Percentiles rank a stretch among this genome's conserved stretches.
These are phyloP conservation scores for Elgonia sp. DNA, from an alignment of 2,888 invertebrate species.

Conservation along the genomic window DNA sequence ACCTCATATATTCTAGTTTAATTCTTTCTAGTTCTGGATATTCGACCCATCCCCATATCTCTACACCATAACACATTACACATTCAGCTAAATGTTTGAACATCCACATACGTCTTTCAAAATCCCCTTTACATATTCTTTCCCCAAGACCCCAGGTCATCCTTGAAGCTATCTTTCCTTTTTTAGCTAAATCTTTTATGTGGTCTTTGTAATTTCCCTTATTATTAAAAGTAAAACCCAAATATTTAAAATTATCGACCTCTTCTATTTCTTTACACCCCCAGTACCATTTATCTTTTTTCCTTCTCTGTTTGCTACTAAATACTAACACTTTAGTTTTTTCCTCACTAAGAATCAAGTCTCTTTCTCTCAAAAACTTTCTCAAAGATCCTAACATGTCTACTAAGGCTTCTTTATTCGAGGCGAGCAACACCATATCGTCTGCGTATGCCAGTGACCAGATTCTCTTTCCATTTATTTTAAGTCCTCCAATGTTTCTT, in stretches of 20 bases:
- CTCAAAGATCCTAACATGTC: background rate
- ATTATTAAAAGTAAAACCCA: background rate
- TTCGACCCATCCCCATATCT: slow-evolving; percentile 50
- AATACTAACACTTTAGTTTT: background rate
- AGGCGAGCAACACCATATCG: background rate
- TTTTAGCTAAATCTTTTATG: background rate
- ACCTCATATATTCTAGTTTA: slow-evolving; percentile 38
- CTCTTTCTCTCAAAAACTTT: background rate
- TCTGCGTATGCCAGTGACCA: background rate
- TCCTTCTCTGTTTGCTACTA: background rate
- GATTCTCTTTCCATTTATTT: background rate
- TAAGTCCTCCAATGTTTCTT: background rate
- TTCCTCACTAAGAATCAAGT: background rate
- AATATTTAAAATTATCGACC: background rate
- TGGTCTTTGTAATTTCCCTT: background rate
- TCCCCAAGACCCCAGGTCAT: background rate
- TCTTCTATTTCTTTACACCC: background rate
- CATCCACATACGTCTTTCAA: background rate
- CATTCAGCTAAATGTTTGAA: background rate
- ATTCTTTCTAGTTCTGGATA: slow-evolving; percentile 35
- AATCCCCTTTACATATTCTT: background rate
- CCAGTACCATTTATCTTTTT: slow-evolving; percentile 6
- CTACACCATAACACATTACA: slow-evolving; percentile 23
- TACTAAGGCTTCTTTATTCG: background rate
- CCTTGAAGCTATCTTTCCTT: slow-evolving; percentile 7